Conservation (phyloP, 2,113 vertebrate genomes). For the Podarcis muralis region DNA sequence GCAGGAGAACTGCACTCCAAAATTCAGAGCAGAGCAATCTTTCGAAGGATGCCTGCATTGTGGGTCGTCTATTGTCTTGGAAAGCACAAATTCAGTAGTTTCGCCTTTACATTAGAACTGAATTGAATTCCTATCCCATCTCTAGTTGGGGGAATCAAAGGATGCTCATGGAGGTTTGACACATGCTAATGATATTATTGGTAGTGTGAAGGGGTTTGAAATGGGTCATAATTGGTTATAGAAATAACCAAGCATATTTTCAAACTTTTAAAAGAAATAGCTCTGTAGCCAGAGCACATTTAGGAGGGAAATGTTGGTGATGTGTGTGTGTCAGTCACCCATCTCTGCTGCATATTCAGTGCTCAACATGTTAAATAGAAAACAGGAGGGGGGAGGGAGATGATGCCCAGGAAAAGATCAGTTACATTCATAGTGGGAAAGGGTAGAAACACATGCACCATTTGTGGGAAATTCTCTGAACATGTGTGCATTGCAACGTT, state of each 20-base stretch:
- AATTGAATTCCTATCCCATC: too few species aligned
- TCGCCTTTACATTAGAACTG: too few species aligned
- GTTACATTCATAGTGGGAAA: constrained; percentile 24
- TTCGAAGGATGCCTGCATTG: too few species aligned
- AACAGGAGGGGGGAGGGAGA: not conserved
- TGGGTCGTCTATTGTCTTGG: too few species aligned
- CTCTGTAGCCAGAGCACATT: not conserved
- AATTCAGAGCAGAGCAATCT: too few species aligned
- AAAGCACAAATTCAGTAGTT: too few species aligned
- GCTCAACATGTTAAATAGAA: not conserved
- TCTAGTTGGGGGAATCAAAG: not conserved
- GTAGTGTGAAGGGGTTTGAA: not conserved
- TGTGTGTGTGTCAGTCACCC: not conserved
- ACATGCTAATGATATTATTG: not conserved
- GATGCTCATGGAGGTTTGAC: not conserved
- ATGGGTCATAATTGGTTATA: not conserved
- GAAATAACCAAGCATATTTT: not conserved
- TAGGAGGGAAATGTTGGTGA: not conserved
- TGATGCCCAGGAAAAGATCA: not conserved
- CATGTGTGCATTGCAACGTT: constrained; percentile 43
- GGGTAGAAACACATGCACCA: constrained; percentile 17
- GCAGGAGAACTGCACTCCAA: too few species aligned
- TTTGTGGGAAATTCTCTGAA: constrained; percentile 44
- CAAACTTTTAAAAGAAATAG: not conserved
- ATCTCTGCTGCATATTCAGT: not conserved